These are phyloP conservation scores for Drosophila teissieri DNA, from an alignment of 1,140 invertebrate species.

Conservation along the genomic window DNA sequence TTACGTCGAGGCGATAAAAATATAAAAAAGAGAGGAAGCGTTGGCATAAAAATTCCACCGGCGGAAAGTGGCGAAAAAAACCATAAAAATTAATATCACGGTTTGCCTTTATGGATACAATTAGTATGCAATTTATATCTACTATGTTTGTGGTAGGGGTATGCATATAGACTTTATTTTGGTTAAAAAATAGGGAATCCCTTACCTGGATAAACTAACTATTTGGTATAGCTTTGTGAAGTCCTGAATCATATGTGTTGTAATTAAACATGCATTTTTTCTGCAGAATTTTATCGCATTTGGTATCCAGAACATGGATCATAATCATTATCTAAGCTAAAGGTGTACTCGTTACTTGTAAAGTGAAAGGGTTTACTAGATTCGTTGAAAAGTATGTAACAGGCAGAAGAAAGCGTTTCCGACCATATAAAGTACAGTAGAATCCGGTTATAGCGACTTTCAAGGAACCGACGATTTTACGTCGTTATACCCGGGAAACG, in stretches of 20 bases:
- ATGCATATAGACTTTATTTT: background rate
- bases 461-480: too few species aligned
- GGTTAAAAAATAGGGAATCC: background rate
- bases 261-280: background rate
- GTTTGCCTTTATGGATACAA: slow-evolving; percentile 33
- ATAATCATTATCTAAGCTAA: too few species aligned
- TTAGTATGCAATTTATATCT: slow-evolving; percentile 55
- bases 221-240: background rate
- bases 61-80: slow-evolving; percentile 40
- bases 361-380: too few species aligned
- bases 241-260: background rate
- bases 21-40: background rate
- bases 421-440: too few species aligned
- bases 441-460: too few species aligned
- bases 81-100: slow-evolving; percentile 26
- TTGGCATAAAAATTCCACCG: slow-evolving; percentile 37
- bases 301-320: too few species aligned
- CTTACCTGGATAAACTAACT: background rate
- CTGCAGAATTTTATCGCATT: too few species aligned
- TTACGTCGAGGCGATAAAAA: slow-evolving; percentile 27
- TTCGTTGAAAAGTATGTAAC: too few species aligned
- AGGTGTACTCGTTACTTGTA: too few species aligned
- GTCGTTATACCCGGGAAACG: too few species aligned
- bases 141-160: slow-evolving; percentile 26
- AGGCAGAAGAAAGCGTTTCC: too few species aligned